These are phyloP conservation scores for Cynopterus brachyotis DNA, from an alignment of 2,113 vertebrate genomes.

Conservation along the genomic window DNA sequence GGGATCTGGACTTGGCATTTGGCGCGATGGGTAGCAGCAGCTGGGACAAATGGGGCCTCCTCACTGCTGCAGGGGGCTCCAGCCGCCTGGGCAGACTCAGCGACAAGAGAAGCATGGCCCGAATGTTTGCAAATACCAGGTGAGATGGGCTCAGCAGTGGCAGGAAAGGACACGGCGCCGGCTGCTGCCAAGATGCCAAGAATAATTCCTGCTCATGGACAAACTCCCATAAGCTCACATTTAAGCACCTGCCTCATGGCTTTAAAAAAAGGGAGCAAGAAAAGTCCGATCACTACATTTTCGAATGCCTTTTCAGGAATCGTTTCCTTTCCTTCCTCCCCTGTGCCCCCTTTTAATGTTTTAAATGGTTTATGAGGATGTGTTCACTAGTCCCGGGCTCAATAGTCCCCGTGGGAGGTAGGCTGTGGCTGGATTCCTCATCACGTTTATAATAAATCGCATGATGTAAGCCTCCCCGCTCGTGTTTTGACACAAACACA, in stretches of 20 bases:
- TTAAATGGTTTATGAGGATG: conserved; percentile 9
- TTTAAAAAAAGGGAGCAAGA: neutral
- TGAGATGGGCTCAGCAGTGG: neutral
- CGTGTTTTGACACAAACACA: neutral
- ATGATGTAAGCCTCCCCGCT: neutral
- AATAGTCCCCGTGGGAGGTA: neutral
- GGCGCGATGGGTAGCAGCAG: neutral
- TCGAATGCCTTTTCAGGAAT: neutral
- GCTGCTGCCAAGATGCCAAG: neutral
- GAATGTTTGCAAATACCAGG: conserved; percentile 39
- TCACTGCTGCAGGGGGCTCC: neutral
- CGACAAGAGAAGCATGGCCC: conserved; percentile 10
- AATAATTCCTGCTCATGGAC: neutral
- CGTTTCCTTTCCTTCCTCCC: neutral
- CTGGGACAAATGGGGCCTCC: neutral
- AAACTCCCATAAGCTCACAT: conserved; percentile 25
- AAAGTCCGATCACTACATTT: neutral
- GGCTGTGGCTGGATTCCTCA: conserved; percentile 7
- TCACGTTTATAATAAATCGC: conserved; percentile 28
- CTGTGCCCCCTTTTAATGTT: neutral
- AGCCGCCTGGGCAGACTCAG: neutral
- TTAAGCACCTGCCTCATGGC: conserved; percentile 35
- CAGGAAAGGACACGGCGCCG: neutral
- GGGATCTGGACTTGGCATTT: conserved; percentile 54
- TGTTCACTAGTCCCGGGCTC: neutral